phyloP scores from a whole-genome alignment of 1,140 invertebrate genomes.

The Drosophila willistoni region DNA sequence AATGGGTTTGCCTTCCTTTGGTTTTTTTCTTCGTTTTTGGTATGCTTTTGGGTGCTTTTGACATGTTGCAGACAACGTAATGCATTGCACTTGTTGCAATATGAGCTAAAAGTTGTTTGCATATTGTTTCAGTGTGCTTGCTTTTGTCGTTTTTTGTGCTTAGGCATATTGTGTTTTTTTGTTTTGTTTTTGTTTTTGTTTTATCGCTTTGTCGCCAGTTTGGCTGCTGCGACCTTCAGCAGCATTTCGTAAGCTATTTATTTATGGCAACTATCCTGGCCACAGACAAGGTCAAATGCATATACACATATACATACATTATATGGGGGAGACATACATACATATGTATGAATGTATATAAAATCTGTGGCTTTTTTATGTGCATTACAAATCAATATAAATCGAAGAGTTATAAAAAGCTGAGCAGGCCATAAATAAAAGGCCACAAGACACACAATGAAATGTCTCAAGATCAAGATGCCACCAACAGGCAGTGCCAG shows the following conservation, averaged over 20 bases:
- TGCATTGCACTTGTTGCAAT: constrained; percentile 13
- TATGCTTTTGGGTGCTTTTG: not conserved
- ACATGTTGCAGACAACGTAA: constrained; percentile 15
- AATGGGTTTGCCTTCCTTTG: not conserved
- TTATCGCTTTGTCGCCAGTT: constrained; percentile 12
- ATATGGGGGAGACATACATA: not conserved
- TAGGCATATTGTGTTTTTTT: constrained; percentile 5
- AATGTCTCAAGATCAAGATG: constrained; percentile 65
- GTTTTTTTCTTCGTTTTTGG: not conserved
- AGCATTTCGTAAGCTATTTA: constrained; percentile 44
- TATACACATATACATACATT: constrained; percentile 22
- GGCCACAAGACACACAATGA: constrained; percentile 60
- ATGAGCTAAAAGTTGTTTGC: constrained; percentile 1
- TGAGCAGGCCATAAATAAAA: constrained; percentile 74
- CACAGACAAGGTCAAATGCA: constrained; percentile 73
- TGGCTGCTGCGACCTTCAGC: constrained; percentile 54
- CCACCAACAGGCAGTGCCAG: constrained; percentile 40
- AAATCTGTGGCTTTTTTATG: constrained; percentile 56
- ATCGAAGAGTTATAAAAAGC: constrained; percentile 79
- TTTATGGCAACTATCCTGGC: constrained; percentile 45
- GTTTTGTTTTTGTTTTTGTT: constrained; percentile 32
- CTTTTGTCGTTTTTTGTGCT: not conserved
- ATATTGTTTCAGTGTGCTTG: not conserved
- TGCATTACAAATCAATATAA: constrained; percentile 76
- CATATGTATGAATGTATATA: constrained; percentile 10